phyloP scores from a whole-genome alignment of 1,140 invertebrate genomes.

The Chironomus tepperi region DNA sequence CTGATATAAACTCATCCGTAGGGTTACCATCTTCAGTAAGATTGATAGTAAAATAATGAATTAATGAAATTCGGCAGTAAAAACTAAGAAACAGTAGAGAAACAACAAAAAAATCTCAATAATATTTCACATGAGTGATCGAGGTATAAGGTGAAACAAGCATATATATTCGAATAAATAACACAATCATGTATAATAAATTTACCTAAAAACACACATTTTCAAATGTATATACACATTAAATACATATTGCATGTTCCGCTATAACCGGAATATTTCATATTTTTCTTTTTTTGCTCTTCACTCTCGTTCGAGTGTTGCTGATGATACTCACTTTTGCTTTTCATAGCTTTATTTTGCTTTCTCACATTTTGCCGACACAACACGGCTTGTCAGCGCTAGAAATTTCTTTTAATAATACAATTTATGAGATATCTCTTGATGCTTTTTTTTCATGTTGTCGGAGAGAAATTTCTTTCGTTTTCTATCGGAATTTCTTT shows the following conservation, averaged over 20 bases:
- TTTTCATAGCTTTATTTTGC: not conserved
- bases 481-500: not conserved
- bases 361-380: not conserved
- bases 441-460: not conserved
- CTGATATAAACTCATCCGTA: not conserved
- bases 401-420: slow-evolving; percentile 5
- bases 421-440: not conserved
- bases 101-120: not conserved
- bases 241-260: not conserved
- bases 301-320: not conserved
- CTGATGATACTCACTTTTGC: not conserved
- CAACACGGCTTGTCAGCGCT: not conserved
- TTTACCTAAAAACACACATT: slow-evolving; percentile 23
- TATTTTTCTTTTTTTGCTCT: not conserved
- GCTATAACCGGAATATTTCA: slow-evolving; percentile 4
- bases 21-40: not conserved
- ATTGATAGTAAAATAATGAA: not conserved
- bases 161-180: not conserved
- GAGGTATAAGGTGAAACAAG: not conserved
- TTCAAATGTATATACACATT: not conserved
- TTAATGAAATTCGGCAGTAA: not conserved
- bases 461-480: not conserved
- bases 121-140: not conserved
- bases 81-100: not conserved
- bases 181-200: slow-evolving; percentile 5